Base-by-base conservation (phyloP, 2,888 invertebrate species). In the Strigamia transsilvanica region DNA sequence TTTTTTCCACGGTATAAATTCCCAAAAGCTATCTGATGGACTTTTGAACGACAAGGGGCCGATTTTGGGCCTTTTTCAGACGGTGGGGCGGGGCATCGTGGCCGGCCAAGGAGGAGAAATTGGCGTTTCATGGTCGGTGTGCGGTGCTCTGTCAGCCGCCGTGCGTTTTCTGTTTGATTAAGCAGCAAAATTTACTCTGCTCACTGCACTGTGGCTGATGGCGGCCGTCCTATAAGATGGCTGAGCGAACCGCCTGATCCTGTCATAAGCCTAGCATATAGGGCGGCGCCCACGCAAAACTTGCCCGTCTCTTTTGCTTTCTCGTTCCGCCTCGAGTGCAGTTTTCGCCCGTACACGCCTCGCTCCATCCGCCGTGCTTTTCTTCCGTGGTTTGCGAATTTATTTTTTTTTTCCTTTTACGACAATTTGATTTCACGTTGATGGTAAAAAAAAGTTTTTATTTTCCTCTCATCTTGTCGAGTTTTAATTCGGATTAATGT, bases 131-230 rank as follows among this genome's bases (percentile, higher is more conserved):
- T 56, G 51, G 46, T 80, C 80, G 80, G 80, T 56, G 51, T 56
- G 51, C 46, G 51, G 80, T 34, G 80, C 82, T 79, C 79, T 79
- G 82, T 79, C 80, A 61, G 82, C 79, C 80, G 82, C 82, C 82
- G 80, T 56, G 79, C 77, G 81, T 83, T 83, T 83, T 83, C 83
- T 83, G 83, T 83, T 81, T 83, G 83, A 83, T 83, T 83, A 83
- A 81, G 83, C 83, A 83, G 83, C 83, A 66, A 83, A 83, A 83
- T 83, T 83, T 81, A 81, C 83, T 73, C 81, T 79, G 82, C 79
- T 83, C 81, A 83, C 32, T 80, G 80, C 82, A 81, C 81, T 79
- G 82, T 82, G 82, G 38, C 81, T 81, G 83, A 81, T 81, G 83
- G 81, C 79, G 56, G 81, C 73, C 82, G 51, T 51, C 80, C 41